A percentile compares a stretch with the other conserved stretches of the same genome.
Evolutionary conservation across 2,113 vertebrate genomes (phyloP).

Genomic region (Gallinago paraguaiae): DNA sequence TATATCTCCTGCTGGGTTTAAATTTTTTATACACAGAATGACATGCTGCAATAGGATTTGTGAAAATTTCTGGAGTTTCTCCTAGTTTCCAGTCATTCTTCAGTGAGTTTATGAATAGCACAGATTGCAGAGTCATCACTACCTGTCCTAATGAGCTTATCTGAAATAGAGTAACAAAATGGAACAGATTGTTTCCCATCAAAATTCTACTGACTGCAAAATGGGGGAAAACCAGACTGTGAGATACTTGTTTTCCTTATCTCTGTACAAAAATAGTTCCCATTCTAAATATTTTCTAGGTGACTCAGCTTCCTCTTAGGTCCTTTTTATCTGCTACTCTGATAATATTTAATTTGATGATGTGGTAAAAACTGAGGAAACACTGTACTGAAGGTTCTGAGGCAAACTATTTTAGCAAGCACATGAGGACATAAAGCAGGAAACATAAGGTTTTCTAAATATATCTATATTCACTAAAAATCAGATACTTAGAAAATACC

Average conservation of each 20-base stretch:
- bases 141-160: not conserved
- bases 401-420: not conserved
- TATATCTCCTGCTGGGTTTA: fast-evolving
- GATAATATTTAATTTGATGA: not conserved
- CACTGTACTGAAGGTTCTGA: not conserved
- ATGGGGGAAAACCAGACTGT: not conserved
- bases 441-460: not conserved
- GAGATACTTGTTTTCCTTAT: not conserved
- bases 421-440: not conserved
- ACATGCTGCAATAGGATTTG: not conserved
- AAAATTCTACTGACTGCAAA: not conserved
- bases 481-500: not conserved
- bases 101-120: not conserved
- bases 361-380: not conserved
- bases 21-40: not conserved
- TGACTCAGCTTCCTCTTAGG: not conserved
- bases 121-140: not conserved
- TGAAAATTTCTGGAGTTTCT: not conserved
- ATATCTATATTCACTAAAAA: not conserved
- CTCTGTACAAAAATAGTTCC: not conserved
- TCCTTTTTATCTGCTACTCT: not conserved
- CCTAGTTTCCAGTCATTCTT: not conserved
- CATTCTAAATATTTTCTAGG: not conserved
- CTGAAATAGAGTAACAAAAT: not conserved
- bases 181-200: not conserved